A percentile compares a stretch with the other conserved stretches of the same genome.
Evolutionary conservation across 2,797 vertebrate genomes (phyloP).

Genomic region (Pangasius macronema): DNA sequence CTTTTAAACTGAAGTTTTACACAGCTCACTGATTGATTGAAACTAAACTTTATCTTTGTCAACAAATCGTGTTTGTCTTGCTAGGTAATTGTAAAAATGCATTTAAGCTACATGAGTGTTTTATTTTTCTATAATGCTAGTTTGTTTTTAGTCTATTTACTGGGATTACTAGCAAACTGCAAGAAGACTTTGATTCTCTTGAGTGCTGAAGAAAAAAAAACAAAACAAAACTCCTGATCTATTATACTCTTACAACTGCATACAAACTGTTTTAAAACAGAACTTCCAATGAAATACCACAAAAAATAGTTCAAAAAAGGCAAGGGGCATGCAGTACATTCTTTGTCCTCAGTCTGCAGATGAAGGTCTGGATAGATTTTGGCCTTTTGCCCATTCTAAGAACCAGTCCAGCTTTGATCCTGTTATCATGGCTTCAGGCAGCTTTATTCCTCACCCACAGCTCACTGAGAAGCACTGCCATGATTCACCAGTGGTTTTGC

Average conservation of each 20-base stretch:
- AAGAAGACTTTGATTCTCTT: not conserved
- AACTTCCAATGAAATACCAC: not conserved
- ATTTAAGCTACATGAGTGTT: not conserved
- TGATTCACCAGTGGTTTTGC: not conserved
- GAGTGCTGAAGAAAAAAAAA: not conserved
- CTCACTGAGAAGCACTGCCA: not conserved
- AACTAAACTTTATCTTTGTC: not conserved
- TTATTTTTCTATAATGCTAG: not conserved
- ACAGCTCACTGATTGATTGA: not conserved
- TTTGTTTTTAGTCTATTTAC: not conserved
- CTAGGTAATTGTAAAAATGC: not conserved
- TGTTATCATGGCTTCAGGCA: conserved; percentile 12
- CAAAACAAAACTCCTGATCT: too few relatives aligned
- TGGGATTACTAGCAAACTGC: not conserved
- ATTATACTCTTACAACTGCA: not conserved
- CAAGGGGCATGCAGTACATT: not conserved
- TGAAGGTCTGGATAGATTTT: not conserved
- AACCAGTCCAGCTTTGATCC: not conserved
- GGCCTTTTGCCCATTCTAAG: not conserved
- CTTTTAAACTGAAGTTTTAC: not conserved
- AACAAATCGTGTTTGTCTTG: not conserved
- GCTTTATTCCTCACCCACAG: not conserved
- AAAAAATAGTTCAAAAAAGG: not conserved
- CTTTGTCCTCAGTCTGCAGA: not conserved
- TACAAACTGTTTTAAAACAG: not conserved